Base-by-base conservation (phyloP, 2,113 vertebrate species). In the Lontra canadensis region DNA sequence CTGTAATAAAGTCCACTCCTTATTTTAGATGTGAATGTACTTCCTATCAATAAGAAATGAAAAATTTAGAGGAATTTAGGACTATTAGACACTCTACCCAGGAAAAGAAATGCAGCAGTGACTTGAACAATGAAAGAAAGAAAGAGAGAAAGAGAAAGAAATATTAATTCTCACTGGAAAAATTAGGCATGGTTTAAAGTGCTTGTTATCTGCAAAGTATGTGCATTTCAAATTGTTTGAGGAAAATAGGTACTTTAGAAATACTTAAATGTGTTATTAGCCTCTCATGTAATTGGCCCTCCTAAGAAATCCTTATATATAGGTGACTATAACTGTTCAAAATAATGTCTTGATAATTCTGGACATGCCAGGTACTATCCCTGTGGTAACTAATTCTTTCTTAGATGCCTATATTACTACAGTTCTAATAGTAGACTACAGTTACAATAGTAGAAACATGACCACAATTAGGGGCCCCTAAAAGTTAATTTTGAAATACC, bases 121-220 rank as follows among this genome's bases (percentile, higher is more conserved):
- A 79, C 34, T 47, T 63, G 36, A 86, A 47, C n/a, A 47, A 47
- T 15, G 69, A 47, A 85, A 63, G 2, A 47, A 85, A 63, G 4
- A 12, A 31, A 29, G 76, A 25, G 23, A 21, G 65, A 25, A 67
- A 63, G 59, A 11, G 3, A 65, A 39, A 31, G 78, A 71, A 78
- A 79, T 0, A 6, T 49, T 85, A 61, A 78, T 59, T 57, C 21
- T 73, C 89, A 36, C 7, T 29, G 2, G 29, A 93, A 91, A 47
- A 91, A 57, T 79, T 36, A 95, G 34, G 65, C 88, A 84, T 52
- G 4, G n/a, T 52, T 96, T 94, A 63, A 81, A 96, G 18, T 71
- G 2, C 55, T 74, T 67, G 9, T 69, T n/a, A 86, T 79, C 55
- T 83, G 36, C 8, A 83, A 92, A 71, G 49, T 57, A 23, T 29